Evolutionary conservation across 2,888 invertebrate species (phyloP).

Genomic region (Falcaria lacertinaria): DNA sequence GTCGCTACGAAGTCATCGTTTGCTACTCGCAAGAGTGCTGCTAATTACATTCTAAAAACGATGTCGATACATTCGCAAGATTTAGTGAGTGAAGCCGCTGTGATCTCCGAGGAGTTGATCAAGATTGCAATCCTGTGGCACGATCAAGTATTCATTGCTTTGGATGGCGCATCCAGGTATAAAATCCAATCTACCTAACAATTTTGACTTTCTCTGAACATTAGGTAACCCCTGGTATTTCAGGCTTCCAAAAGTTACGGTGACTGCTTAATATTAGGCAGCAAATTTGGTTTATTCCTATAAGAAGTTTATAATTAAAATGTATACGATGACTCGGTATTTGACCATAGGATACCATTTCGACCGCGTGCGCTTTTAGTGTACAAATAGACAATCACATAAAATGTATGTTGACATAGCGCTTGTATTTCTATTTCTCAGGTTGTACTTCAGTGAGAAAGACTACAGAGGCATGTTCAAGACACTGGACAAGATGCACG

Average conservation of each 20-base stretch:
- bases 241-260: too few species aligned
- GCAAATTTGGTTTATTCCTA: too few species aligned
- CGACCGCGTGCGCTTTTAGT: too few species aligned
- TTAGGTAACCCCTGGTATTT: too few species aligned
- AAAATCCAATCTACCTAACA: neutral
- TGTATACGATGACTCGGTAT: too few species aligned
- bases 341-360: too few species aligned
- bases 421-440: too few species aligned
- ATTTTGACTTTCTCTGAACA: neutral
- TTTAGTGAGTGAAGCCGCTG: slow-evolving; percentile 95
- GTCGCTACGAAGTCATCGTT: slow-evolving; percentile 98
- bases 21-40: slow-evolving; percentile 89
- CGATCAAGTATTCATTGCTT: slow-evolving; percentile 89
- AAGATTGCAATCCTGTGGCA: slow-evolving; percentile 99
- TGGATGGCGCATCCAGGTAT: slow-evolving; percentile 92
- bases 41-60: slow-evolving; percentile 94
- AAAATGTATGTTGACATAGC: too few species aligned
- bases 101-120: slow-evolving; percentile 97
- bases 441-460: slow-evolving; percentile 97
- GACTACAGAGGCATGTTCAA: slow-evolving; percentile 98
- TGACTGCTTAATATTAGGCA: too few species aligned
- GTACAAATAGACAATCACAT: too few species aligned
- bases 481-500: slow-evolving; percentile 95
- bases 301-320: too few species aligned
- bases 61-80: slow-evolving; percentile 96